Base-by-base conservation (phyloP, 2,797 vertebrate species). In the Acanthiza pusilla region DNA sequence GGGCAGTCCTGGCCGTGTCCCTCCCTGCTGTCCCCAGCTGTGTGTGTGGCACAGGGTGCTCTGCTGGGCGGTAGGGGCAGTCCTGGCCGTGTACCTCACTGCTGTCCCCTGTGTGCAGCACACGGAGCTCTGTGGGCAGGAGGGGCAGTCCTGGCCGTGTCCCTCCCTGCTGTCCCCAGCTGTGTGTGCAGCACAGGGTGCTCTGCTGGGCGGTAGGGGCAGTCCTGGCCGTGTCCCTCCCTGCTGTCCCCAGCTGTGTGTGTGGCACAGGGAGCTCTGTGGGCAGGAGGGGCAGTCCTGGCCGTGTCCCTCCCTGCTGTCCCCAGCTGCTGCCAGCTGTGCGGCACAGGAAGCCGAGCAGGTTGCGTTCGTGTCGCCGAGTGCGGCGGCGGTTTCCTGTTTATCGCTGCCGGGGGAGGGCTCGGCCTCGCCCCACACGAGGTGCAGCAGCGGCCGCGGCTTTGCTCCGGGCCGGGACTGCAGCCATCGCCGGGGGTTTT, bases 381-480 rank as follows among this genome's bases (percentile, higher is more conserved):
- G 91, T 60, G 83, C 90, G 67, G 75, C 1, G 0, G 30, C 42
- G 85, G 60, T 72, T 96, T 96, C 94, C 93, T 96, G 94, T 96
- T 96, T 93, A 85, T 85, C 73, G 91, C 85, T 36, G 81, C 67
- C 13, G 38, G 21, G 43, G 17, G 60, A 91, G 71, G 81, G 16
- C 55, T 82, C 68, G 95, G 82, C 79, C 51, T 45, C 0, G 4
- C 23, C 48, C 51, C 92, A 94, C 17, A 8, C 60, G 29, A 86
- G 94, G 77, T 81, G 70, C 75, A 50, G 11, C 71, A 75, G 71
- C 2, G 66, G 50, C 74, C 13, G 8, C 42, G 91, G 67, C 23
- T 72, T 54, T 0, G 8, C 38, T 48, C 7, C 7, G 6, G 7
- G 8, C 27, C 9, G 47, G 2, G 22, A 1, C 10, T 45, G 43